These are phyloP conservation scores for Norana najaformis DNA, from an alignment of 2,888 invertebrate genomes.

Conservation along the genomic window DNA sequence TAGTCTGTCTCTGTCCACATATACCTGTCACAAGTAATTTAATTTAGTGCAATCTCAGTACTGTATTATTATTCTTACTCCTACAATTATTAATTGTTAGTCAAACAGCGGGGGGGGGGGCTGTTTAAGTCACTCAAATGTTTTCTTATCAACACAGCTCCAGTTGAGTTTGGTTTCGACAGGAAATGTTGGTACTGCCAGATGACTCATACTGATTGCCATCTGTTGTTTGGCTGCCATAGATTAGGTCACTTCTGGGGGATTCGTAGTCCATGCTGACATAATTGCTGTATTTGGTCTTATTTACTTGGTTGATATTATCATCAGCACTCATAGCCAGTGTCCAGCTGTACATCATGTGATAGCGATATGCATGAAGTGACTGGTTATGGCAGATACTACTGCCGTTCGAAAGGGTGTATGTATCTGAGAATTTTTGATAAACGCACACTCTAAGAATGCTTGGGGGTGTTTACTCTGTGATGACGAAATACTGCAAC, in stretches of 20 bases:
- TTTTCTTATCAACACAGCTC: not conserved
- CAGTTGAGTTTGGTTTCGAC: not conserved
- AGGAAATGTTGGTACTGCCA: not conserved
- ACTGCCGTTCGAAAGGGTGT: not conserved
- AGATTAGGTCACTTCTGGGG: slow-evolving; percentile 3
- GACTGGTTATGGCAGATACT: not conserved
- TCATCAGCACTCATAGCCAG: slow-evolving; percentile 13
- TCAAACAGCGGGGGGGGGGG: not conserved
- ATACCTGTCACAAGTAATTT: not conserved
- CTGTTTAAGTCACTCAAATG: not conserved
- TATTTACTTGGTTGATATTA: not conserved
- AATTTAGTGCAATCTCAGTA: not conserved
- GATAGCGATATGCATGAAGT: not conserved
- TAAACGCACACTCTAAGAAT: too few species aligned
- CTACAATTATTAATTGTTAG: not conserved
- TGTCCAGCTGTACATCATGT: not conserved
- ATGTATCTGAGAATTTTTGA: not conserved
- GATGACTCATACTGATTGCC: not conserved
- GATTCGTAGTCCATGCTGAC: not conserved
- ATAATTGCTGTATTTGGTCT: not conserved
- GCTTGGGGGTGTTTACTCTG: not conserved
- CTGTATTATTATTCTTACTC: not conserved
- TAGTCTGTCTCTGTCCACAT: not conserved
- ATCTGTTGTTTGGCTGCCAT: not conserved
- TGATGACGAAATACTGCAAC: not conserved